Percentiles rank a stretch among this genome's conserved stretches.
Conservation (phyloP, 1,140 invertebrate species). For the Mycetomoellerius zeteki region DNA sequence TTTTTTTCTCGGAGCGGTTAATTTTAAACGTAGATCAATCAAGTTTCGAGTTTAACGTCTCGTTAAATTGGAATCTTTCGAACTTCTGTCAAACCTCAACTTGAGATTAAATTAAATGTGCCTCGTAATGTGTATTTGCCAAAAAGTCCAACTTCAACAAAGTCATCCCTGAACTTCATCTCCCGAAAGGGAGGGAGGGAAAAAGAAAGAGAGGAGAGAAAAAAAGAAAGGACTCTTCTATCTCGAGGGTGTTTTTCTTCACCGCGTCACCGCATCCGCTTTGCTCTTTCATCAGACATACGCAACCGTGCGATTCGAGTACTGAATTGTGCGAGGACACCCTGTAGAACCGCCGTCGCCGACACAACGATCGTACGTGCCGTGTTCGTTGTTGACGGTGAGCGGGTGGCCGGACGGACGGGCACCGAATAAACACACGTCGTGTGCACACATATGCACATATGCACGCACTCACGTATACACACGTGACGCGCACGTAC, state of each 20-base stretch:
- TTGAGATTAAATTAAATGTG: slow-evolving; percentile 42
- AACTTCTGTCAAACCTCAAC: slow-evolving; percentile 24
- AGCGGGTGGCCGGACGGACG: slow-evolving; percentile 68
- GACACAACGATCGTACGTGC: slow-evolving; percentile 69
- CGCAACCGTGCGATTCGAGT: slow-evolving; percentile 14
- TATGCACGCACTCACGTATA: not conserved
- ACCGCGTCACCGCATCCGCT: not conserved
- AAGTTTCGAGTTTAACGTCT: slow-evolving; percentile 2
- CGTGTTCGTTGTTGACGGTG: slow-evolving; percentile 69
- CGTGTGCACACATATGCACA: slow-evolving; percentile 8
- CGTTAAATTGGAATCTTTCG: slow-evolving; percentile 5
- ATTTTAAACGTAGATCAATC: not conserved
- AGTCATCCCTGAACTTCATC: slow-evolving; percentile 1
- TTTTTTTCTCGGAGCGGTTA: not conserved
- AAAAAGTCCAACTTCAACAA: slow-evolving; percentile 25
- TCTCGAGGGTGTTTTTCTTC: slow-evolving; percentile 11
- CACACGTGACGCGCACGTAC: not conserved
- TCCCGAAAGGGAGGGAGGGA: not conserved
- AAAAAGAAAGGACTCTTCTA: not conserved
- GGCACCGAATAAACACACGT: slow-evolving; percentile 68
- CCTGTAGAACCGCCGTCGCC: slow-evolving; percentile 56
- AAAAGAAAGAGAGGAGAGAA: not conserved
- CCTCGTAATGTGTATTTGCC: slow-evolving; percentile 39
- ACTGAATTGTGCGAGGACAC: slow-evolving; percentile 31
- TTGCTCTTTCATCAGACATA: not conserved